phyloP scores from a whole-genome alignment of 2,888 invertebrate genomes.

The Parnassius glacialis region DNA sequence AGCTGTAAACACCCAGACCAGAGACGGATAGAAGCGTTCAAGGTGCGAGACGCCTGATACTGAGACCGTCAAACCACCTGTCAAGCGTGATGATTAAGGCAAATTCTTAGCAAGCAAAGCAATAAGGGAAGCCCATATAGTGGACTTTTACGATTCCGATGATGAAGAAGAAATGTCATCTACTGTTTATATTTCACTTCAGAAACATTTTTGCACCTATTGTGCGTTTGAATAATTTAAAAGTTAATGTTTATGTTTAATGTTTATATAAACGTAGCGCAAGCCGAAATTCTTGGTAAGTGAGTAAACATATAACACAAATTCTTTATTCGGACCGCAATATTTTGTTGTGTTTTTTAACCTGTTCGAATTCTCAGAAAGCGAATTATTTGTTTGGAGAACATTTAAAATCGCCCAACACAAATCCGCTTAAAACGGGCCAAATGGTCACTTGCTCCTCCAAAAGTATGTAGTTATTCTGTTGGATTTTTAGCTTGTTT shows the following conservation, averaged over 20 bases:
- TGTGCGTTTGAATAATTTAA: no score
- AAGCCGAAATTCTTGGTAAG: constrained; percentile 9
- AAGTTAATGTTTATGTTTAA: neutral
- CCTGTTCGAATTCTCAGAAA: constrained; percentile 18
- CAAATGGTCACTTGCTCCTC: constrained; percentile 22
- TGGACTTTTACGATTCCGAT: no score
- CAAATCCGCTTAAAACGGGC: constrained; percentile 10
- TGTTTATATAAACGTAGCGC: neutral
- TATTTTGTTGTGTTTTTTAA: constrained; percentile 16
- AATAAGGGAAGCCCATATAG: no score
- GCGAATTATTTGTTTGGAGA: constrained; percentile 23
- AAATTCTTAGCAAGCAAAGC: no score
- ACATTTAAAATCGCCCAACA: constrained; percentile 18
- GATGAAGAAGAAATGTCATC: no score
- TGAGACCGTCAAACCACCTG: no score
- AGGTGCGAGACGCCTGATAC: no score
- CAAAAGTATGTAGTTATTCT: constrained; percentile 22
- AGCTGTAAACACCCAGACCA: no score
- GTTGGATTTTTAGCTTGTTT: constrained; percentile 31
- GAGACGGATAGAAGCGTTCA: no score
- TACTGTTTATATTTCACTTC: no score
- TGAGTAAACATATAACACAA: constrained; percentile 18
- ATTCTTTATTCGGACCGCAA: constrained; percentile 16
- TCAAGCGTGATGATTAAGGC: no score
- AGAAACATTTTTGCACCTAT: no score